Evolutionary conservation across 2,113 vertebrate species (phyloP).

Genomic region (Neogobius melanostomus): DNA sequence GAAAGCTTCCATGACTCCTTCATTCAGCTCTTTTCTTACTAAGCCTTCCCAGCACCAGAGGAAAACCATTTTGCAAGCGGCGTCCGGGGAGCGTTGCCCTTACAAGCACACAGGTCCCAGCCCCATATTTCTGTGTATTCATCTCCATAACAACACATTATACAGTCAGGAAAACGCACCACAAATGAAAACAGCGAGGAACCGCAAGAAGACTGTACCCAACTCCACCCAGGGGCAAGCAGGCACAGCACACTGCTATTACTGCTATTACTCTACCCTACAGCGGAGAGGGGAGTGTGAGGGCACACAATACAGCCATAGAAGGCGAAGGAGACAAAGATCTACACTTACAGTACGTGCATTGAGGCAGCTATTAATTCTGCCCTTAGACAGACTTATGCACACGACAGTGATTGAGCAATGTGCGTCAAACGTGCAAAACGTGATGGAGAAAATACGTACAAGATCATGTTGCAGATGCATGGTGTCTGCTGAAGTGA

Average conservation of each 20-base stretch:
- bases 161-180: conserved; percentile 18
- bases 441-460: too few relatives aligned
- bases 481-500: too few relatives aligned
- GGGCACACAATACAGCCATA: not conserved
- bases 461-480: too few relatives aligned
- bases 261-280: conserved; percentile 11
- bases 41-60: conserved; percentile 4
- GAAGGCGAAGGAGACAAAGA: not conserved
- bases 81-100: conserved; percentile 2
- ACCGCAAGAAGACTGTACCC: conserved; percentile 43
- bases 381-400: too few relatives aligned
- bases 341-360: not conserved
- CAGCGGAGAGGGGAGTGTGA: conserved; percentile 14
- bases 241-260: conserved; percentile 31
- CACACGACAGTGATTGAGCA: too few relatives aligned
- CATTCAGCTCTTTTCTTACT: not conserved
- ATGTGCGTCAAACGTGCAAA: too few relatives aligned
- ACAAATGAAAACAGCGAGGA: conserved; percentile 35
- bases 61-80: conserved; percentile 9
- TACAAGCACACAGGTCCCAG: not conserved
- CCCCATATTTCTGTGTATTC: conserved; percentile 15
- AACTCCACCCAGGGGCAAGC: conserved; percentile 42
- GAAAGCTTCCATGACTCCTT: not conserved
- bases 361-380: too few relatives aligned
- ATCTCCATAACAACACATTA: conserved; percentile 40